These are phyloP conservation scores for Yponomeuta evonymella DNA, from an alignment of 2,888 invertebrate species.

Conservation along the genomic window DNA sequence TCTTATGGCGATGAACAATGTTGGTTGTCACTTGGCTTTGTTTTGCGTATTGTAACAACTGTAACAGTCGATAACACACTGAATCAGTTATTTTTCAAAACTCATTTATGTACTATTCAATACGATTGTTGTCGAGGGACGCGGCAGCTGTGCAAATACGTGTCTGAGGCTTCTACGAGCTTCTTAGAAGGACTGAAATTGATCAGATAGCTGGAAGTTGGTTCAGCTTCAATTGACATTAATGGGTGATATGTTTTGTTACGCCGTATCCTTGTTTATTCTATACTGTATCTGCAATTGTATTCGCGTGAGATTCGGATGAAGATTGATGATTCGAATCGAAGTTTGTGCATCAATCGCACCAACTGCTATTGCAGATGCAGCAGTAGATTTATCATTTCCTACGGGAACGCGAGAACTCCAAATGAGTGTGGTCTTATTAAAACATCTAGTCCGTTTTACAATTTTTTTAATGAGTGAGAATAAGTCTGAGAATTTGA, in stretches of 20 bases:
- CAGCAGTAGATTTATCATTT: too few relatives aligned
- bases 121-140: slow-evolving; percentile 35
- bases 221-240: background rate
- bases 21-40: slow-evolving; percentile 19
- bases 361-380: too few relatives aligned
- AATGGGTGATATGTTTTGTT: background rate
- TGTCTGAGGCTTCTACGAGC: background rate
- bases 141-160: slow-evolving; percentile 51
- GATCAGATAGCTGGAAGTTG: background rate
- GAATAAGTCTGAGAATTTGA: too few relatives aligned
- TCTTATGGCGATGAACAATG: slow-evolving; percentile 30
- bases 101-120: slow-evolving; percentile 50
- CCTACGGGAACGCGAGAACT: too few relatives aligned
- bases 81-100: slow-evolving; percentile 32
- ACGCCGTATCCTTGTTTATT: too few relatives aligned
- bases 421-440: too few relatives aligned
- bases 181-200: slow-evolving; percentile 8
- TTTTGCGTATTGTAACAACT: slow-evolving; percentile 25
- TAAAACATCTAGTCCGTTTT: too few relatives aligned
- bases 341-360: too few relatives aligned
- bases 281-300: too few relatives aligned
- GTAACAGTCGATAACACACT: slow-evolving; percentile 41
- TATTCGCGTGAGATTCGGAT: too few relatives aligned
- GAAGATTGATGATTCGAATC: too few relatives aligned
- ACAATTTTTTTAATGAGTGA: too few relatives aligned